Evolutionary conservation across 2,113 vertebrate genomes (phyloP).

Genomic region (Euleptes europaea): DNA sequence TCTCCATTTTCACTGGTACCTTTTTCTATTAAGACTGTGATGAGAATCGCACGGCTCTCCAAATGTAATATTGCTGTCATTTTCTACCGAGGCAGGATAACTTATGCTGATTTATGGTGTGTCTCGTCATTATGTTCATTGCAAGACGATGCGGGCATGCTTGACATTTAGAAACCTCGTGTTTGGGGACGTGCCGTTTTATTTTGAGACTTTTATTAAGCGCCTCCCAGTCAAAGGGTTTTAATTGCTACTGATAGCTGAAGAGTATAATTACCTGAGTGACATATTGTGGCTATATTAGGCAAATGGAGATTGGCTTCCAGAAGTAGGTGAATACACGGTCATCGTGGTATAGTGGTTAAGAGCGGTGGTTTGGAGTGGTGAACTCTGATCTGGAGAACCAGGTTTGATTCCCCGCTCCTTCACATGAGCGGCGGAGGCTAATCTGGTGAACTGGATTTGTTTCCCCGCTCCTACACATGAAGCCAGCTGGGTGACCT

Average conservation of each 20-base stretch:
- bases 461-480: no score
- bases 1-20: neutral
- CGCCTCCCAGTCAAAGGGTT: conserved; percentile 68
- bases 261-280: conserved; percentile 80
- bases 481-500: no score
- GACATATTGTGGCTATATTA: conserved; percentile 84
- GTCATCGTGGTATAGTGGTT: no score
- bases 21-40: conserved; percentile 6
- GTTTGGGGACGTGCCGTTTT: conserved; percentile 65
- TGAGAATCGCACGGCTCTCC: neutral
- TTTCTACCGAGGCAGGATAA: conserved; percentile 35
- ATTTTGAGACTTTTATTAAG: conserved; percentile 78
- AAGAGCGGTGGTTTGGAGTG: no score
- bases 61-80: neutral
- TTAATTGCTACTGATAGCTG: conserved; percentile 83
- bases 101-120: conserved; percentile 50
- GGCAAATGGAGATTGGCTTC: conserved; percentile 79
- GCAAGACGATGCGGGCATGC: conserved; percentile 56
- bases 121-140: conserved; percentile 23
- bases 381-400: no score
- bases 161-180: conserved; percentile 73
- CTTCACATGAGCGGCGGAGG: no score
- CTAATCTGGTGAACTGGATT: no score
- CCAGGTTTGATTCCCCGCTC: no score
- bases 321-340: conserved; percentile 69